These are phyloP conservation scores for Odocoileus virginianus DNA, from an alignment of 2,113 vertebrate species.

Conservation along the genomic window DNA sequence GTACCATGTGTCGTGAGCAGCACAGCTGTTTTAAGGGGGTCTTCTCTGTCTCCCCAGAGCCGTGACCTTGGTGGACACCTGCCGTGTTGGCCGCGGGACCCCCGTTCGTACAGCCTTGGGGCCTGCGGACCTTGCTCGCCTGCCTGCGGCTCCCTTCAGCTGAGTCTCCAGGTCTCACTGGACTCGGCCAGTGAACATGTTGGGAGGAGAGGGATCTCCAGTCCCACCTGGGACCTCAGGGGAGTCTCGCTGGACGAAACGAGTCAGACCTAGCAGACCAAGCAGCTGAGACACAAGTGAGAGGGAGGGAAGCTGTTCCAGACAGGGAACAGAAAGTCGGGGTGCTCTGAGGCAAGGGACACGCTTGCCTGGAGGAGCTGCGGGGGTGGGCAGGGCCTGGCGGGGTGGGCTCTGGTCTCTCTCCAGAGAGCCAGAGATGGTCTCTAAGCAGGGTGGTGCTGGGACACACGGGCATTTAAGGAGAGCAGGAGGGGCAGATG, in stretches of 20 bases:
- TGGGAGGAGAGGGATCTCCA: background rate
- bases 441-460: background rate
- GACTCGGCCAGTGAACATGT: fast-evolving
- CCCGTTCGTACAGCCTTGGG: fast-evolving
- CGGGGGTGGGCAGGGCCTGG: background rate
- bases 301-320: fast-evolving
- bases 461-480: background rate
- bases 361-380: background rate
- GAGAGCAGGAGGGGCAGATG: background rate
- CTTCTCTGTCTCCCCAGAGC: background rate
- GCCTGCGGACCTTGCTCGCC: background rate
- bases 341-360: background rate
- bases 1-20: fast-evolving
- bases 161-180: background rate
- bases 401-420: background rate
- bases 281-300: background rate
- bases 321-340: background rate
- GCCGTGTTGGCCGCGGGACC: fast-evolving
- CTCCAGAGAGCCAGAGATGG: background rate
- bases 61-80: too few relatives aligned
- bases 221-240: background rate
- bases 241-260: too few relatives aligned
- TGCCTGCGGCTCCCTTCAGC: background rate
- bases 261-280: too few relatives aligned
- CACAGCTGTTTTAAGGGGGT: background rate